phyloP scores from a whole-genome alignment of 2,888 invertebrate species.

The Odontocerum albicorne region DNA sequence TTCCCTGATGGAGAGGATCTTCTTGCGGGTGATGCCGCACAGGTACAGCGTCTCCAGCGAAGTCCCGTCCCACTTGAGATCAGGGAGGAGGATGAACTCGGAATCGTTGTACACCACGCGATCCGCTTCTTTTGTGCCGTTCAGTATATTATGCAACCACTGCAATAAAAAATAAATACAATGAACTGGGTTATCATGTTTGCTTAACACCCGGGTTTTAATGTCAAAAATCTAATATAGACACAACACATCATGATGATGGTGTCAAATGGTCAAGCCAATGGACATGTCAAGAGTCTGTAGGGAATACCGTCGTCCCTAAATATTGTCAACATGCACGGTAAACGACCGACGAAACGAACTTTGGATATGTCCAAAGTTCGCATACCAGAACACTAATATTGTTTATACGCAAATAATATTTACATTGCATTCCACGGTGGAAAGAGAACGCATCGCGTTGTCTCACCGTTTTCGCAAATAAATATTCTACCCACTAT shows the following conservation, averaged over 20 bases:
- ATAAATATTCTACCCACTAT: too few relatives aligned
- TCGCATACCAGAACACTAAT: too few relatives aligned
- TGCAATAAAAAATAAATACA: constrained; percentile 44
- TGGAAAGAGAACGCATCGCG: too few relatives aligned
- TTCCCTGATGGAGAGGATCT: constrained; percentile 84
- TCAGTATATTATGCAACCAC: constrained; percentile 98
- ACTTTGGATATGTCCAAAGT: too few relatives aligned
- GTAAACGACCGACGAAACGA: too few relatives aligned
- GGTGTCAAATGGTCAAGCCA: too few relatives aligned
- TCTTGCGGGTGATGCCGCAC: constrained; percentile 75
- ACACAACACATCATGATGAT: neutral
- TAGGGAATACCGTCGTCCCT: too few relatives aligned
- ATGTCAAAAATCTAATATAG: neutral
- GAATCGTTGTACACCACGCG: constrained; percentile 81
- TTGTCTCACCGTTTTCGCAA: too few relatives aligned
- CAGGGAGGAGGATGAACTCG: constrained; percentile 87
- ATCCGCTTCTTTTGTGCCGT: constrained; percentile 87
- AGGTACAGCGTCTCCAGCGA: constrained; percentile 75
- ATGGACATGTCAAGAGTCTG: too few relatives aligned
- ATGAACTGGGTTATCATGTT: neutral
- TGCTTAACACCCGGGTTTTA: neutral
- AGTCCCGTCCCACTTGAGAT: constrained; percentile 94
- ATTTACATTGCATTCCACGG: too few relatives aligned
- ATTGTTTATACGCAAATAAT: too few relatives aligned
- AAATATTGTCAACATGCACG: too few relatives aligned